Evolutionary conservation across 1,140 invertebrate genomes (phyloP), one percentile per base, ranked within the genome.

Genomic region (Caenorhabditis tropicalis): DNA sequence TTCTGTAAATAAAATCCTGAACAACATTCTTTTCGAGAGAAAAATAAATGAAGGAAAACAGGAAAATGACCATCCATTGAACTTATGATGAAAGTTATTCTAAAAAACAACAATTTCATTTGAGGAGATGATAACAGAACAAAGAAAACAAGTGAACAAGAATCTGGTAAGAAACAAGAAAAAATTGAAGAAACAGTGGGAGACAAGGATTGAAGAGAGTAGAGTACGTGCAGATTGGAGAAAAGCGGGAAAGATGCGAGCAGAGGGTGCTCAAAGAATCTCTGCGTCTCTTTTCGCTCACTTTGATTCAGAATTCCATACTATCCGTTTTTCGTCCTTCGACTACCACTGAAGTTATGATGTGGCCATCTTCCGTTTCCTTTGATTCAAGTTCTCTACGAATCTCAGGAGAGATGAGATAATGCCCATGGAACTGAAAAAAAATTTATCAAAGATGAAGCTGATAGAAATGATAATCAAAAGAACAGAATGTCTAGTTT

Each of bases 401-500:
- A 60, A 87, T 53, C 58, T 87, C 86, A 7, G 86, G 86, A 9
- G 85, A 85, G 6, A 87, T 87, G 36, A 86, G 86, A 70, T 87
- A 87, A 49, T 87, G 86, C 27, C 80, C 48, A 36, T 87, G 86
- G 53, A 84, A 84, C 83, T 84, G 51, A 36, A 84, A 80, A 43
- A 12, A 43, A 6, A n/a, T n/a, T n/a, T n/a, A n/a, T n/a, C n/a
- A n/a, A n/a, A n/a, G n/a, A n/a, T n/a, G n/a, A n/a, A n/a, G n/a
- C n/a, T n/a, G n/a, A n/a, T n/a, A n/a, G n/a, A 43, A 43, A 6
- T 43, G 39, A 43, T 43, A 6, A 43, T 6, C 39, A 43, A 5
- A 6, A 43, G 39, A n/a, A n/a, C n/a, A n/a, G n/a, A n/a, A n/a
- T n/a, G n/a, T 43, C 39, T 43, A 43, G 5, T 43, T 43, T 43